Evolutionary conservation across 2,888 invertebrate species (phyloP).

Genomic region (Tachystola acroxantha): DNA sequence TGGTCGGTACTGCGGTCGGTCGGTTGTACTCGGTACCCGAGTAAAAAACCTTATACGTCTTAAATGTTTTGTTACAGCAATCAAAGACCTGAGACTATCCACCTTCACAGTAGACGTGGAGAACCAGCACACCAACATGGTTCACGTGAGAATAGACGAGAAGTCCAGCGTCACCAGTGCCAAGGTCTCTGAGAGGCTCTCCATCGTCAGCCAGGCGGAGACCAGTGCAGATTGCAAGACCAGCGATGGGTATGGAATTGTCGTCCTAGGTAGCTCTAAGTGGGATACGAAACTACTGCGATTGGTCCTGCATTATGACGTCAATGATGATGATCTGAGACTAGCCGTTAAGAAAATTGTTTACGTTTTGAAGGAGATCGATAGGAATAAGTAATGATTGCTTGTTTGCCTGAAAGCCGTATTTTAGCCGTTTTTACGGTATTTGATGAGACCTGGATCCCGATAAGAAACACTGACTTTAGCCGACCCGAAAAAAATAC

Average conservation of each 20-base stretch:
- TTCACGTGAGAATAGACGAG: conserved; percentile 78
- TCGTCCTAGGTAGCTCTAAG: conserved; percentile 75
- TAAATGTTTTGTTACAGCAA: conserved; percentile 53
- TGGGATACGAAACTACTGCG: conserved; percentile 64
- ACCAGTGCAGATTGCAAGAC: conserved; percentile 30
- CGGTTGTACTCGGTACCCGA: no score
- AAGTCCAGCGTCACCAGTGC: conserved; percentile 63
- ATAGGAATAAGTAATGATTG: conserved; percentile 18
- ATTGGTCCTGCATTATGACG: conserved; percentile 81
- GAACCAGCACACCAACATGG: conserved; percentile 82
- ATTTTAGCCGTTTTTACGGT: no score
- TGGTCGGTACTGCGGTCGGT: no score
- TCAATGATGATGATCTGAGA: conserved; percentile 77
- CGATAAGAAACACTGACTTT: no score
- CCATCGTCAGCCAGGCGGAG: conserved; percentile 38
- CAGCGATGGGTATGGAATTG: conserved; percentile 25
- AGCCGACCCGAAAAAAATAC: no score
- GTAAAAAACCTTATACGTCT: no score
- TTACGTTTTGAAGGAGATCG: conserved; percentile 77
- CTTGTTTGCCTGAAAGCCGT: no score
- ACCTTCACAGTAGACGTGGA: conserved; percentile 74
- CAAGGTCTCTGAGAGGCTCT: conserved; percentile 21
- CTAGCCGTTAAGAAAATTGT: conserved; percentile 79
- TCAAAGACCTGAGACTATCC: conserved; percentile 70
- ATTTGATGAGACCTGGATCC: no score